Evolutionary conservation across 2,888 invertebrate genomes (phyloP), one percentile per base, ranked within the genome.

Genomic region (Scrobipalpa costella): DNA sequence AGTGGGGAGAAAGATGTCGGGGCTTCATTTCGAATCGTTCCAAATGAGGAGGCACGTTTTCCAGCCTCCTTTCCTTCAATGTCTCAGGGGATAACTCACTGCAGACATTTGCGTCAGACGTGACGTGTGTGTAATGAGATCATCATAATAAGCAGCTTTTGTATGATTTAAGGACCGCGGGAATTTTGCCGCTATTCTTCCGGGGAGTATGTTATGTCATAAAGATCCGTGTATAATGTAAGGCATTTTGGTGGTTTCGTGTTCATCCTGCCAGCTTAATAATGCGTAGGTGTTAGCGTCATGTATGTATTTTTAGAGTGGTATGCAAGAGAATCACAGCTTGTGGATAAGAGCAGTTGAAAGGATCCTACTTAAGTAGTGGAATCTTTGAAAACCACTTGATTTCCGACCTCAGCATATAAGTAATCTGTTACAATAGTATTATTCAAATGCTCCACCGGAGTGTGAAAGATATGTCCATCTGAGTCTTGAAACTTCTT

Each of bases 101-200:
- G 63, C 61, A 36, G 67, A 67, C 66, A 65, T 69, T 69, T 69
- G 66, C 68, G 74, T 76, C 73, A 72, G 70, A 80, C 80, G 78
- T 80, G 78, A 80, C 77, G 73, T 73, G 78, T 76, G 72, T 73
- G 71, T 78, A 80, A 81, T 79, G 75, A 78, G 75, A 71, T 70
- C 69, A 70, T 76, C 75, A 57, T 60, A 64, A 64, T 64, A 64
- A 64, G 58, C 58, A 57, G 61, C 49, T 55, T 55, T 55, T 55
- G 63, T 36, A 50, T 61, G 55, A 60, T 63, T 63, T 59, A 40
- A 44, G 27, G 33, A 55, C 55, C 5, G 34, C 55, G 34, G 34
- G 52, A 63, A 63, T 62, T 19, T 57, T 74, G 69, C 66, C 21
- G 50, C 67, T 66, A 66, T 74, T 69, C 27, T 60, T 60, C 38